phyloP scores from a whole-genome alignment of 2,113 vertebrate species.

The Burhinus oedicnemus region DNA sequence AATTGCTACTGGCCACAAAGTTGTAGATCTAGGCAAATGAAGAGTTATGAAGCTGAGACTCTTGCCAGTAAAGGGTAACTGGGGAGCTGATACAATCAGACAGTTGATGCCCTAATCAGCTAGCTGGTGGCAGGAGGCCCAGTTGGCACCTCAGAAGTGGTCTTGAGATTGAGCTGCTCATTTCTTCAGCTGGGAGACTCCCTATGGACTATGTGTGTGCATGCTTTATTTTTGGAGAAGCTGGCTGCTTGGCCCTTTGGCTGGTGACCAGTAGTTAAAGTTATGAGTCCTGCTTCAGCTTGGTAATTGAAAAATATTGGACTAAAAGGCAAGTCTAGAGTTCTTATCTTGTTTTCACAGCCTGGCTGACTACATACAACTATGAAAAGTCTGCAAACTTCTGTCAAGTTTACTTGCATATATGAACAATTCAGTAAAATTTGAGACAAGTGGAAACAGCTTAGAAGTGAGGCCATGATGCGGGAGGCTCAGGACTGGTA shows the following conservation, averaged over 20 bases:
- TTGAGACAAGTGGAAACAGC: not conserved
- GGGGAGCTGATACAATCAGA: not conserved
- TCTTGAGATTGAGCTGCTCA: not conserved
- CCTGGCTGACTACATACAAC: not conserved
- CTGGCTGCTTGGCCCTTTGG: not conserved
- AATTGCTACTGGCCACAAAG: not conserved
- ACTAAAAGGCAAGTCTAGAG: not conserved
- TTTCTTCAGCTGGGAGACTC: not conserved
- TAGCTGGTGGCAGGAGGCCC: not conserved
- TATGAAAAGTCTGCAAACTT: not conserved
- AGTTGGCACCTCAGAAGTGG: not conserved
- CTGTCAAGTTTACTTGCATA: not conserved
- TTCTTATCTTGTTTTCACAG: not conserved
- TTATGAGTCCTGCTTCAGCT: not conserved
- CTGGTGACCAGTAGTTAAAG: not conserved
- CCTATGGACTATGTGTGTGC: not conserved
- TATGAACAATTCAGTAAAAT: not conserved
- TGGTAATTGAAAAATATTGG: not conserved
- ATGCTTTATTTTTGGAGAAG: not conserved
- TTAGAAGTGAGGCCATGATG: not conserved
- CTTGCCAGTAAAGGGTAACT: not conserved
- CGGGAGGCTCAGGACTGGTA: not conserved
- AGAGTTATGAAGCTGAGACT: not conserved
- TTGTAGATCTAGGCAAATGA: not conserved
- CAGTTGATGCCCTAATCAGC: not conserved